Conservation (phyloP, 2,113 vertebrate genomes). For the Nothoprocta pentlandii region DNA sequence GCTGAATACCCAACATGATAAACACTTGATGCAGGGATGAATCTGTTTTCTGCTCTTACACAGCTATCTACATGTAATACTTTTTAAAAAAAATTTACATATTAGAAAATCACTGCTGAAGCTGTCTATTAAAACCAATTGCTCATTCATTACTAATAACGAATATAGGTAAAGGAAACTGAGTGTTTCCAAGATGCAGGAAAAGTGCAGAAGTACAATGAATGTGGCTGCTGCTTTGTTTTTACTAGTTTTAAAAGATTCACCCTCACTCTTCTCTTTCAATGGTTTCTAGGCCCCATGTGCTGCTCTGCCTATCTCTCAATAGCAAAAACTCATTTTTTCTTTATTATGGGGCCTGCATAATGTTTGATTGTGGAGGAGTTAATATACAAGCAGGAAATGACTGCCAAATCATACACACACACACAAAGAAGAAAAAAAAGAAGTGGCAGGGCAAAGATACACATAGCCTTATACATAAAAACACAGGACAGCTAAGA, state of each 20-base stretch:
- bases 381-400: conserved; percentile 5
- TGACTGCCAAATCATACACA: conserved; percentile 8
- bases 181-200: background rate
- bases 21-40: background rate
- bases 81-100: background rate
- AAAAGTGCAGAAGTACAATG: background rate
- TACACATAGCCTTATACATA: background rate
- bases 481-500: conserved; percentile 13
- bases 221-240: background rate
- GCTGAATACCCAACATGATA: background rate
- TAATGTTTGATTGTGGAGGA: background rate
- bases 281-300: background rate
- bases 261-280: background rate
- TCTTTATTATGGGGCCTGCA: background rate
- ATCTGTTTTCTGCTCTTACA: background rate
- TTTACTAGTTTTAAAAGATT: background rate
- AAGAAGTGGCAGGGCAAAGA: background rate
- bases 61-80: background rate
- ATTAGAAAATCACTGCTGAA: background rate
- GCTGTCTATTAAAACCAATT: background rate
- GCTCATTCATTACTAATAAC: background rate
- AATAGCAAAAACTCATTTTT: background rate
- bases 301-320: background rate
- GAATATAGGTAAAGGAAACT: background rate
- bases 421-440: background rate